Base-by-base conservation (phyloP, 2,888 invertebrate species). In the Cataglyphis cursor region DNA sequence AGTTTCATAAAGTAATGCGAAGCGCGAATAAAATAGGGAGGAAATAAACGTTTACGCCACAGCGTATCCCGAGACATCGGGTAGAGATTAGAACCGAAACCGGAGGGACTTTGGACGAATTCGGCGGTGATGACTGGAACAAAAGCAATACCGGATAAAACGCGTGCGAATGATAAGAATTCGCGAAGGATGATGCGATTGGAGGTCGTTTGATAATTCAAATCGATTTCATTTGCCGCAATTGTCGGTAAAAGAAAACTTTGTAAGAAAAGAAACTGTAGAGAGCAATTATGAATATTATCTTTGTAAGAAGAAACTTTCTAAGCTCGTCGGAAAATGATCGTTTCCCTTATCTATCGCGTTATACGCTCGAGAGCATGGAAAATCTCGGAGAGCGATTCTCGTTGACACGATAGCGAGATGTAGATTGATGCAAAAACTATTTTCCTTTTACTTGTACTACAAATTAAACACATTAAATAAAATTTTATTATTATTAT, bases 221-320 rank as follows among this genome's bases (percentile, higher is more conserved):
- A 24, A 68, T 68, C 76, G 54, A 54, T 51, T 15, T 51, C 73
- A 41, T 1, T 24, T 24, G 24, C 51, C 38, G 12, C 18, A 61
- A 66, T 54, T 65, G 82, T 84, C 82, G 28, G 73, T 35, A 80
- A 81, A 64, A 85, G 84, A 78, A 83, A 87, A 65, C 64, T 81
- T 70, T 64, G 78, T 3, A n/a, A 38, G 31, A 18, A 68, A 78
- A 24, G 38, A 3, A 35, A 4, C 21, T 6, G 70, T 35, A 24
- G 86, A 65, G 81, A 65, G 78, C 84, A 87, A 88, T 87, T 90
- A 90, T 87, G 89, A 85, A 86, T 88, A 89, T 90, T 90, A 90
- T 89, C 89, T 89, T 51, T 18, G 44, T 65, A 48, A 61, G 64
- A 10, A 18, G 83, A 51, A 90, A 89, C 65, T 89, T 84, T 85